phyloP scores from a whole-genome alignment of 2,113 vertebrate species.

The Speoplatyrhinus poulsoni region DNA sequence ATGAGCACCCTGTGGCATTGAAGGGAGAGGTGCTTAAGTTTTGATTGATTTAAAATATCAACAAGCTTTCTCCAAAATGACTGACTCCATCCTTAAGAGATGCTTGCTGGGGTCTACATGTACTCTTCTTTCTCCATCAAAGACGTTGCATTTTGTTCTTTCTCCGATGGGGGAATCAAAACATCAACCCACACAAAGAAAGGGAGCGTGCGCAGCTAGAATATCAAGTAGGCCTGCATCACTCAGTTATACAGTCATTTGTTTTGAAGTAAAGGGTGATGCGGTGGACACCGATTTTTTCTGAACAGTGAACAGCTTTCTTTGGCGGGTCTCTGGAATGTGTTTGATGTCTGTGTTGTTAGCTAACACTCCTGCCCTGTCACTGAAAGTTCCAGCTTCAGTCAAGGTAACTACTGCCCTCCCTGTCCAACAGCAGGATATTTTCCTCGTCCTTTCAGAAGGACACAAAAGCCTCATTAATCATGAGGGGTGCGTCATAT shows the following conservation, averaged over 20 bases:
- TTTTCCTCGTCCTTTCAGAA: no score
- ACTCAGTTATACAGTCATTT: background rate
- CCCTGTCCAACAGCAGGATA: no score
- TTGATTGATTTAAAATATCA: no score
- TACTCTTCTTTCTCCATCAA: slow-evolving; percentile 14
- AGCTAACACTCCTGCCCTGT: background rate
- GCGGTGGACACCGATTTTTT: background rate
- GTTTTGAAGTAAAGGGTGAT: slow-evolving; percentile 2
- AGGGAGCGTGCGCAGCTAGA: slow-evolving; percentile 10
- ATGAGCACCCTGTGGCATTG: no score
- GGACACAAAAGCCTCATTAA: no score
- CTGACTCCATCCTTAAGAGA: background rate
- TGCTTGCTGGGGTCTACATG: slow-evolving; percentile 21
- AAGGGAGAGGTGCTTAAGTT: no score
- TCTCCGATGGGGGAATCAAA: background rate
- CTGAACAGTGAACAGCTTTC: background rate
- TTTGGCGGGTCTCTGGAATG: background rate
- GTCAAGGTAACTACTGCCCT: no score
- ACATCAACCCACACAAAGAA: slow-evolving; percentile 11
- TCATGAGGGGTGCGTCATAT: background rate
- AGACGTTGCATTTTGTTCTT: slow-evolving; percentile 4
- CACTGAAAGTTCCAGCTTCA: no score
- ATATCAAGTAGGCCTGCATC: slow-evolving; percentile 5
- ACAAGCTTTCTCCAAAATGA: no score
- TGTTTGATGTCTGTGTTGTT: slow-evolving; percentile 4